phyloP scores from a whole-genome alignment of 1,140 invertebrate species.

The Drosophila navojoa region DNA sequence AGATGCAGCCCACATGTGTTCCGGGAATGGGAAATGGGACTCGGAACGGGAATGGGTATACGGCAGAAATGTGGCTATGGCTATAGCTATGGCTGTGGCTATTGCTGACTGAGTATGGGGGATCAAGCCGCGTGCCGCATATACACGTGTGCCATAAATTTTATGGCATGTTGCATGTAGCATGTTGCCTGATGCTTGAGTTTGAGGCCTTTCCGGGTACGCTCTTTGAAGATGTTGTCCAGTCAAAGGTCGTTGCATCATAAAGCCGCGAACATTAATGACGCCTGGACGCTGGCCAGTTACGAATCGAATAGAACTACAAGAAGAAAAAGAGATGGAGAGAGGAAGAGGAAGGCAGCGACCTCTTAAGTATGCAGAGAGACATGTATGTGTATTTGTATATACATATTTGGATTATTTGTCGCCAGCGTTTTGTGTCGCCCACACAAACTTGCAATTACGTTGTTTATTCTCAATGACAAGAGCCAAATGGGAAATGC shows the following conservation, averaged over 20 bases:
- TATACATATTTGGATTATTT: conserved; percentile 63
- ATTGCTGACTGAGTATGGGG: neutral
- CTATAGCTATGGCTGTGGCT: neutral
- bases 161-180: conserved; percentile 67
- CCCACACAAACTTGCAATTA: conserved; percentile 80
- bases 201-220: conserved; percentile 57
- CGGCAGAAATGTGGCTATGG: neutral
- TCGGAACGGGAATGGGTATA: conserved; percentile 16
- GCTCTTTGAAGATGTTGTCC: conserved; percentile 56
- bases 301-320: no score
- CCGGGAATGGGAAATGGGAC: conserved; percentile 39
- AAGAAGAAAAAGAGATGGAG: neutral
- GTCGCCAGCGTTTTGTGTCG: conserved; percentile 71
- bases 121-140: conserved; percentile 65
- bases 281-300: conserved; percentile 12
- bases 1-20: conserved; percentile 70
- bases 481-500: conserved; percentile 65
- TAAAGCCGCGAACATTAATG: conserved; percentile 77
- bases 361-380: conserved; percentile 8
- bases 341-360: neutral
- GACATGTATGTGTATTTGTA: conserved; percentile 2
- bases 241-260: conserved; percentile 77
- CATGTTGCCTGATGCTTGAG: conserved; percentile 42
- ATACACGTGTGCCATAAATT: conserved; percentile 78
- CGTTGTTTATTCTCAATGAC: conserved; percentile 78